Conservation (phyloP, 92 coral and sea anemone genomes). For the Ricordea florida region DNA sequence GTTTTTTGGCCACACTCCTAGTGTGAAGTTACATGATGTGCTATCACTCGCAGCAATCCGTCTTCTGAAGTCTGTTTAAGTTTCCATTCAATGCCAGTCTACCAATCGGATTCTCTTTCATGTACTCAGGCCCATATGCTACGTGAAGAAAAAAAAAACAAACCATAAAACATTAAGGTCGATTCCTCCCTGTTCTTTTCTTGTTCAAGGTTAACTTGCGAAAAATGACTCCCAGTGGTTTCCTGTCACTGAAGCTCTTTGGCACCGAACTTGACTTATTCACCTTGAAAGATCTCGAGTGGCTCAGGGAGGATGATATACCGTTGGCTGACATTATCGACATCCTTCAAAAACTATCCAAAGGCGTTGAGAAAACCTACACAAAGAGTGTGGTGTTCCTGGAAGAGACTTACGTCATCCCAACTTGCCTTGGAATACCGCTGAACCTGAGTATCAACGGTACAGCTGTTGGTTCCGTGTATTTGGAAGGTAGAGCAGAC, state of each 20-base stretch:
- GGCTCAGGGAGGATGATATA: slow-evolving; percentile 69
- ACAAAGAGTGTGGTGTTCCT: slow-evolving; percentile 61
- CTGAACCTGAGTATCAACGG: slow-evolving; percentile 66
- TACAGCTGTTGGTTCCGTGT: slow-evolving; percentile 44
- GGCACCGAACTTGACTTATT: slow-evolving; percentile 61
- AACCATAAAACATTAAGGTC: no score
- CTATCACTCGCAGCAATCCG: no score
- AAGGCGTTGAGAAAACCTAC: slow-evolving; percentile 55
- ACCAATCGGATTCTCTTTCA: no score
- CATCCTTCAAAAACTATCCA: slow-evolving; percentile 14
- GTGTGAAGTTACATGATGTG: no score
- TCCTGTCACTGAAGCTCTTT: slow-evolving; percentile 57
- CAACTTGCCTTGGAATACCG: slow-evolving; percentile 72
- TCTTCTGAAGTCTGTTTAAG: no score
- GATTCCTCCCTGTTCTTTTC: neutral
- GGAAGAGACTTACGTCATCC: slow-evolving; percentile 51
- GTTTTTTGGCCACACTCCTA: no score
- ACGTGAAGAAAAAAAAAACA: no score
- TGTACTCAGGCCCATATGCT: neutral
- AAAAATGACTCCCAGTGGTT: slow-evolving; percentile 45
- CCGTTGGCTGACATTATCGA: slow-evolving; percentile 60
- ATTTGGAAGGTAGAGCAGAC: slow-evolving; percentile 67
- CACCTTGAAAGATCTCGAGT: slow-evolving; percentile 48
- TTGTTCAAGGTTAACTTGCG: slow-evolving; percentile 61
- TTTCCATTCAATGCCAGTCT: no score